Base-by-base conservation (phyloP, 2,888 invertebrate genomes). In the Dasypogon diadema region DNA sequence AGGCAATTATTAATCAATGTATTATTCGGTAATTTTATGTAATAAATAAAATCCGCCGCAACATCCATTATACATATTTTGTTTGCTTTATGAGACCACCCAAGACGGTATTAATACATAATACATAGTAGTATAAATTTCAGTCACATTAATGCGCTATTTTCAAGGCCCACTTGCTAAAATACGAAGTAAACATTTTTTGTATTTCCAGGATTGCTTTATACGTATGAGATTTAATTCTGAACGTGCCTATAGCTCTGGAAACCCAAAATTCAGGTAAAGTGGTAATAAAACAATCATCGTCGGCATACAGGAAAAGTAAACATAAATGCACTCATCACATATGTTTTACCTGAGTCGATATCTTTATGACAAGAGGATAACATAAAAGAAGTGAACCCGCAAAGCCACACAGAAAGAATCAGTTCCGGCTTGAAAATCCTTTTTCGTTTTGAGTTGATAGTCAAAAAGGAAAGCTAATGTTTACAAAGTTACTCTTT, bases 271-370 rank as follows among this genome's bases (percentile, higher is more conserved):
- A 21, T 37, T 14, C 65, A 68, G 65, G 65, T 68, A 48, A 42
- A 68, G 65, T 68, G 65, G 65, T 68, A 68, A 68, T 48, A 68
- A 46, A 68, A 68, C 48, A 46, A 68, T 68, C 46, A 48, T 48
- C 48, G 48, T 24, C 30, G 24, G 60, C 60, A 60, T 60, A 68
- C 37, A 68, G 26, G 65, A 68, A 68, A 68, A 48, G 24, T 68
- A 46, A 68, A 68, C 70, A 54, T n/a, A 54, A 70, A 54, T 54
- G 37, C 70, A 34, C 30, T 34, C 68, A n/a, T 22, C 34, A 70
- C 26, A 54, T 54, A 18, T 16, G 65, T 18, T 24, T 8, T 22
- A 26, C 16, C 48, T 12, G 6, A 21, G 34, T 16, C 60, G 37
- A 37, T 42, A 60, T n/a, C 34, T 18, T 60, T n/a, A n/a, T 8